Percentiles rank a stretch among this genome's conserved stretches.
Evolutionary conservation across 2,113 vertebrate species (phyloP).

Genomic region (Hemiprocne comata): DNA sequence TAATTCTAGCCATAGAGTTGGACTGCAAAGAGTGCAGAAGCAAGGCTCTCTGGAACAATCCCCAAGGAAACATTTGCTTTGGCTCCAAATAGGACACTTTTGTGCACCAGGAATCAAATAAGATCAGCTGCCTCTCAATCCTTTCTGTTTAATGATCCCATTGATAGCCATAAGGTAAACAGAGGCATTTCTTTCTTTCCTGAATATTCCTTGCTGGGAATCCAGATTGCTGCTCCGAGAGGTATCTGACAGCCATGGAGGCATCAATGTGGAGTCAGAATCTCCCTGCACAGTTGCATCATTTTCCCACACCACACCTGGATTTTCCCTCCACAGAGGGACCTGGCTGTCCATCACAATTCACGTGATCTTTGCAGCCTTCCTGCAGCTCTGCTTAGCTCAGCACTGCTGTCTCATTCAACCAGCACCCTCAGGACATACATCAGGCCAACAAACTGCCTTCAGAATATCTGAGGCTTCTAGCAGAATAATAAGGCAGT

Average conservation of each 20-base stretch:
- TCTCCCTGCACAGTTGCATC: neutral
- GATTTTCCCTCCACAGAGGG: neutral
- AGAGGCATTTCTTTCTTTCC: neutral
- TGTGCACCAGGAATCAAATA: slow-evolving; percentile 16
- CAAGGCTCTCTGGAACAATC: slow-evolving; percentile 24
- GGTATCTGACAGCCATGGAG: fast-evolving
- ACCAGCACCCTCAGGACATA: neutral
- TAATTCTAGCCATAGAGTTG: neutral
- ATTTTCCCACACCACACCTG: neutral
- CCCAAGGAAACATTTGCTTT: slow-evolving; percentile 65
- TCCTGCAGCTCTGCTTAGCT: neutral
- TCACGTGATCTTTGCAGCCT: neutral
- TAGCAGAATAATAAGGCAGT: neutral
- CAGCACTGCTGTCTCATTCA: neutral
- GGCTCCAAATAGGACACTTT: neutral
- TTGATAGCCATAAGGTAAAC: neutral
- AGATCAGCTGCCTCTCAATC: slow-evolving; percentile 23
- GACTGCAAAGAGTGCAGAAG: neutral
- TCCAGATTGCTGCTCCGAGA: neutral
- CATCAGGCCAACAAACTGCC: neutral
- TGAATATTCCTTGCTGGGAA: neutral
- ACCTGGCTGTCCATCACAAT: fast-evolving
- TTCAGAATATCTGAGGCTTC: neutral
- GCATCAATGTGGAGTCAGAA: neutral
- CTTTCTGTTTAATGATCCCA: neutral